Evolutionary conservation across 1,140 invertebrate genomes (phyloP).

Genomic region (Lepidurus couesii): DNA sequence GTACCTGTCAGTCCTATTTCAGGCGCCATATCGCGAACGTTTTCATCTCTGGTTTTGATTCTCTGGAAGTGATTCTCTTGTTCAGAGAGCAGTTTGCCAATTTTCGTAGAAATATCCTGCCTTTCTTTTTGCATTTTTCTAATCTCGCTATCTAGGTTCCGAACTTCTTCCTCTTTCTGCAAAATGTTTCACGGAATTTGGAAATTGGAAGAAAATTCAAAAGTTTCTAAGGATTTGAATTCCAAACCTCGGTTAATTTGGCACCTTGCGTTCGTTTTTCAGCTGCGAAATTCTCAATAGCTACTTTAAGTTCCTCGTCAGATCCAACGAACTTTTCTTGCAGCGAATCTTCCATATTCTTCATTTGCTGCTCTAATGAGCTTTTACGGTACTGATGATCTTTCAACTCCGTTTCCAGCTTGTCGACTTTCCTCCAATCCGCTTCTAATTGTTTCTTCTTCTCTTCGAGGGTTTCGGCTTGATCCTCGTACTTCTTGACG

Average conservation of each 20-base stretch:
- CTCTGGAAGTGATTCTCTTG: constrained; percentile 42
- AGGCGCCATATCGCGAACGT: constrained; percentile 39
- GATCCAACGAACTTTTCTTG: not conserved
- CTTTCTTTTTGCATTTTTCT: constrained; percentile 37
- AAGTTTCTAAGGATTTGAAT: too few relatives aligned
- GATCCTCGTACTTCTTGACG: constrained; percentile 4
- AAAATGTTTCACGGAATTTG: not conserved
- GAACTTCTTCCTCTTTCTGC: constrained; percentile 26
- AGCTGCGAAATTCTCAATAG: not conserved
- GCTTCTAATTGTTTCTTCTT: constrained; percentile 21
- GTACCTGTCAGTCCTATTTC: constrained; percentile 32
- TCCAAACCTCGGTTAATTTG: not conserved
- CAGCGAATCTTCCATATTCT: constrained; percentile 16
- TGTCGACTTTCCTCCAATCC: constrained; percentile 7
- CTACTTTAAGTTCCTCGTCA: not conserved
- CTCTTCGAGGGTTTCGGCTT: constrained; percentile 21
- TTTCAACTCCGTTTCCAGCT: constrained; percentile 28
- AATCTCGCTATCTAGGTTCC: constrained; percentile 18
- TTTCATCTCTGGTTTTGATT: constrained; percentile 40
- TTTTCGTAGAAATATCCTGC: constrained; percentile 37
- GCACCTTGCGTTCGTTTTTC: not conserved
- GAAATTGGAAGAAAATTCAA: too few relatives aligned
- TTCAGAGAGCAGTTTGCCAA: constrained; percentile 44
- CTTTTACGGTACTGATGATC: not conserved
- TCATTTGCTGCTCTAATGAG: constrained; percentile 19